phyloP scores from a whole-genome alignment of 2,888 invertebrate genomes.

The Synanthedon andrenaeformis region DNA sequence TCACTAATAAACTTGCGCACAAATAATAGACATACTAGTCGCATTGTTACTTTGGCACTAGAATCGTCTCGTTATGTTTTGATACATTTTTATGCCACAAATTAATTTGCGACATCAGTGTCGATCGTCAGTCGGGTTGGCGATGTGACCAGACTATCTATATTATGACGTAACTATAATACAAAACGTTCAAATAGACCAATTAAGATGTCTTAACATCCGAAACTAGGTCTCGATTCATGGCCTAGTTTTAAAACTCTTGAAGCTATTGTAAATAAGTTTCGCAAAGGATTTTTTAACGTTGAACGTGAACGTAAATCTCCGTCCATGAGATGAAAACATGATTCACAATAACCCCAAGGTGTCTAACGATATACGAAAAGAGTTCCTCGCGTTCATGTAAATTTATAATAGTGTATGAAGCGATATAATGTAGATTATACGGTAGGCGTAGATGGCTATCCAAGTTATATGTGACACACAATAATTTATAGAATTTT shows the following conservation, averaged over 20 bases:
- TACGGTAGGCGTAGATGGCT: not conserved
- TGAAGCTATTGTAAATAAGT: not conserved
- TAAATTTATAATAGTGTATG: not conserved
- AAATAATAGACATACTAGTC: no score
- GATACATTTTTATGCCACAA: no score
- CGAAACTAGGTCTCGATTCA: not conserved
- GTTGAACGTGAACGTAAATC: slow-evolving; percentile 24
- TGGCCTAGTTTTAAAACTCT: not conserved
- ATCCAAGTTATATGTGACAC: no score
- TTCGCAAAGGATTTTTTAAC: not conserved
- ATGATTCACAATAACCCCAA: slow-evolving; percentile 7
- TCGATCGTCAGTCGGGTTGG: no score
- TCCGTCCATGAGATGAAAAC: slow-evolving; percentile 51
- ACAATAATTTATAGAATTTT: no score
- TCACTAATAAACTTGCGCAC: no score
- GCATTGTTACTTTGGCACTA: no score
- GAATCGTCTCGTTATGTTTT: no score
- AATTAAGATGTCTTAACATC: not conserved
- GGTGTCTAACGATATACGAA: slow-evolving; percentile 4
- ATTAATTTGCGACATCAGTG: no score
- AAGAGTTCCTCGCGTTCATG: slow-evolving; percentile 5
- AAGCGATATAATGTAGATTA: not conserved
- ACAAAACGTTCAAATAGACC: no score
- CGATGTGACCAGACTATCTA: no score
- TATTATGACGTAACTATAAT: no score